These are phyloP conservation scores for Alaudala cheleensis DNA, from an alignment of 2,113 vertebrate species.

Conservation along the genomic window DNA sequence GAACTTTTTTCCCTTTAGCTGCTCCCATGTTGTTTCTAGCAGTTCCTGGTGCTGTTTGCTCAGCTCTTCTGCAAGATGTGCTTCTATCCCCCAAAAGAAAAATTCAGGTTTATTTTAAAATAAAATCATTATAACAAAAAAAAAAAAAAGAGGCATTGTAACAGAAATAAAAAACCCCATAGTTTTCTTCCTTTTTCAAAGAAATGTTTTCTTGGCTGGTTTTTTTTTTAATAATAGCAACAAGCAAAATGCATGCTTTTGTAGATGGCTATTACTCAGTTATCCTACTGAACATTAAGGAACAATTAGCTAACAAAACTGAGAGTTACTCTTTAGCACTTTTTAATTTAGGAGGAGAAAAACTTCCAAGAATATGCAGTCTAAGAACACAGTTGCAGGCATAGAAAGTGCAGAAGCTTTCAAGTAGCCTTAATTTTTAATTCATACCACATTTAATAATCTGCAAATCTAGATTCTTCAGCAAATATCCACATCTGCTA, in stretches of 20 bases:
- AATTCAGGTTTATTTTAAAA: not conserved
- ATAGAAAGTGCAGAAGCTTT: not conserved
- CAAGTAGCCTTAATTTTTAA: not conserved
- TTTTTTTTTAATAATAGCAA: not conserved
- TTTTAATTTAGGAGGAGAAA: not conserved
- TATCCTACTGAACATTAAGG: not conserved
- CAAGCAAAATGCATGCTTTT: not conserved
- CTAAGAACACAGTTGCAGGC: not conserved
- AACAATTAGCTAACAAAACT: not conserved
- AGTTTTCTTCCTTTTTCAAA: not conserved
- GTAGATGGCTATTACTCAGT: not conserved
- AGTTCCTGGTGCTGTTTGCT: not conserved
- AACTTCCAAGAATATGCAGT: not conserved
- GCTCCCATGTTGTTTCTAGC: not conserved
- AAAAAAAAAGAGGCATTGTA: not conserved
- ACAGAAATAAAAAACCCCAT: not conserved
- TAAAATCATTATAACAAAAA: not conserved
- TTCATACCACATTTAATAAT: not conserved
- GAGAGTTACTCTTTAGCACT: not conserved
- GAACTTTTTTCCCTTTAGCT: not conserved
- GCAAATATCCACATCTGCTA: not conserved
- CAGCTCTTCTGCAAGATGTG: accelerated
- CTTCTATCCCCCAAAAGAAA: not conserved
- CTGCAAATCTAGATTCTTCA: not conserved
- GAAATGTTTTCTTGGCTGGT: not conserved